Percentiles rank a stretch among this genome's conserved stretches.
Evolutionary conservation across 1,140 invertebrate species (phyloP).

Genomic region (Drosophila obscura): DNA sequence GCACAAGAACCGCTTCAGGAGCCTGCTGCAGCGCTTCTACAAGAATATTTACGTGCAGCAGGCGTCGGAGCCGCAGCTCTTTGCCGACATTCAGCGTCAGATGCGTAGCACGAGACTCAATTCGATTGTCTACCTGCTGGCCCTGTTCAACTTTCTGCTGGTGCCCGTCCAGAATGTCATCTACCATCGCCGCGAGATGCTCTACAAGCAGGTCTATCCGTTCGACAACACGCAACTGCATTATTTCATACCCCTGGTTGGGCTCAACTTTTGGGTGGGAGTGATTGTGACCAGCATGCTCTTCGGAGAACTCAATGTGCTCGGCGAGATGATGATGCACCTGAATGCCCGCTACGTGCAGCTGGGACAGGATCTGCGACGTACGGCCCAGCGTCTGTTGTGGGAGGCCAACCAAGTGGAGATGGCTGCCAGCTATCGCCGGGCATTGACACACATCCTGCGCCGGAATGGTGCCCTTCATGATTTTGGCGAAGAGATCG

Average conservation of each 20-base stretch:
- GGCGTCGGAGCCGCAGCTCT: conserved; percentile 33
- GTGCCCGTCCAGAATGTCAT: conserved; percentile 60
- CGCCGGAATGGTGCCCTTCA: conserved; percentile 57
- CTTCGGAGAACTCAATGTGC: conserved; percentile 68
- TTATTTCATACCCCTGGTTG: conserved; percentile 53
- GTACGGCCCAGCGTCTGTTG: conserved; percentile 4
- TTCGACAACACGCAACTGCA: conserved; percentile 58
- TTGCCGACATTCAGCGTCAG: conserved; percentile 45
- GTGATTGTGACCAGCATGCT: conserved; percentile 63
- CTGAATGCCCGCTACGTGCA: conserved; percentile 67
- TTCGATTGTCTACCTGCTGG: conserved; percentile 52
- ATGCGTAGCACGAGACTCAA: conserved; percentile 60
- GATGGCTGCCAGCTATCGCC: conserved; percentile 41
- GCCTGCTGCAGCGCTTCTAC: conserved; percentile 61
- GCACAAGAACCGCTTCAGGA: conserved; percentile 54
- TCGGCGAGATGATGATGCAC: conserved; percentile 71
- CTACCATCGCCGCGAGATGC: conserved; percentile 55
- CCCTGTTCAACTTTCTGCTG: conserved; percentile 54
- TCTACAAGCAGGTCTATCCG: conserved; percentile 63
- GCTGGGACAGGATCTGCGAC: conserved; percentile 46
- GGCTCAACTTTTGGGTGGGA: conserved; percentile 62
- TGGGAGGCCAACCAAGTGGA: neutral
- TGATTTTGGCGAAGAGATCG: conserved; percentile 56
- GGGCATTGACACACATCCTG: conserved; percentile 42
- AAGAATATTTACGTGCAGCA: conserved; percentile 57